Evolutionary conservation across 1,140 invertebrate genomes (phyloP).

Genomic region (Amyelois transitella): DNA sequence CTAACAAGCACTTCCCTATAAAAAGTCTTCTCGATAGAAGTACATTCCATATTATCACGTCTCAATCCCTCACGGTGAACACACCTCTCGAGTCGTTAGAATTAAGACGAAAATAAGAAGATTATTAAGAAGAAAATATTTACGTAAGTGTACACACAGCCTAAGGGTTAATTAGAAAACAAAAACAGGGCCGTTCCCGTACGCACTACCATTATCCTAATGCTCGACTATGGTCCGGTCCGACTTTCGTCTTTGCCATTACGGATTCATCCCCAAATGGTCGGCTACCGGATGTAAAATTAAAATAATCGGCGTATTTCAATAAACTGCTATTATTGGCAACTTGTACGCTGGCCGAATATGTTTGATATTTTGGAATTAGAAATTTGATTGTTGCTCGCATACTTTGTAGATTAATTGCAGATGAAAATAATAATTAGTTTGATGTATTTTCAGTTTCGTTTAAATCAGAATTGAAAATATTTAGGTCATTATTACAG

Average conservation of each 20-base stretch:
- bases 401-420: too few relatives aligned
- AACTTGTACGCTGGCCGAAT: neutral
- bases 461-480: too few relatives aligned
- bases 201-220: slow-evolving; percentile 59
- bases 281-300: slow-evolving; percentile 58
- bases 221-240: slow-evolving; percentile 27
- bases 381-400: neutral
- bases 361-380: neutral
- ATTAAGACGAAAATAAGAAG: too few relatives aligned
- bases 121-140: neutral
- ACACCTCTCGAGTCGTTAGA: too few relatives aligned
- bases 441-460: too few relatives aligned
- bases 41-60: too few relatives aligned
- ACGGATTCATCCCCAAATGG: slow-evolving; percentile 27
- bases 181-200: slow-evolving; percentile 4
- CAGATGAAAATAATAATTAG: too few relatives aligned
- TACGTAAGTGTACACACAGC: neutral
- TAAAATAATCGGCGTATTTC: slow-evolving; percentile 66
- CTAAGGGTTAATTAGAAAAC: slow-evolving; percentile 4
- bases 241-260: slow-evolving; percentile 25
- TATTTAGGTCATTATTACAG: too few relatives aligned
- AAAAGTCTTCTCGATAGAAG: too few relatives aligned
- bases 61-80: too few relatives aligned
- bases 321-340: slow-evolving; percentile 55
- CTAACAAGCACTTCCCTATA: too few relatives aligned